These are phyloP conservation scores for Nemopilema nomurai DNA, from an alignment of 30 jellyfish, hydroid and myxozoan species.

Conservation along the genomic window DNA sequence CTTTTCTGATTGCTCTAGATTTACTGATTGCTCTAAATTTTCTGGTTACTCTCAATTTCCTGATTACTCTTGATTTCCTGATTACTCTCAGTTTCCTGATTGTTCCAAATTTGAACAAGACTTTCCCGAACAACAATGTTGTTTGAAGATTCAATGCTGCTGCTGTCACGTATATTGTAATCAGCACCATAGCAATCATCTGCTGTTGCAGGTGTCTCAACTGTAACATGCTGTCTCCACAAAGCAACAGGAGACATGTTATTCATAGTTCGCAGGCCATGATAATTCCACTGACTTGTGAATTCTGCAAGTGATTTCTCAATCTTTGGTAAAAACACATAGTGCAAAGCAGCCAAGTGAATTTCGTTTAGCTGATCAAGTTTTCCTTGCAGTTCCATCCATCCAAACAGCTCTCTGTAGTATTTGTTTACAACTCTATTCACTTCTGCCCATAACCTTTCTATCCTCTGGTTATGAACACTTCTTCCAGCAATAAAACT, in stretches of 20 bases:
- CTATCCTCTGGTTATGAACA: slow-evolving; percentile 64
- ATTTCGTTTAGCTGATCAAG: slow-evolving; percentile 43
- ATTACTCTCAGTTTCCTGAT: neutral
- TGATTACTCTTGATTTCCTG: neutral
- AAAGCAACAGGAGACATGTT: slow-evolving; percentile 51
- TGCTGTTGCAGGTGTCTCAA: slow-evolving; percentile 25
- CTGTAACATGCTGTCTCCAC: slow-evolving; percentile 45
- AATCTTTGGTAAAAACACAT: slow-evolving; percentile 47
- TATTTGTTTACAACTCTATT: slow-evolving; percentile 22
- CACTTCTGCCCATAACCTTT: slow-evolving; percentile 53
- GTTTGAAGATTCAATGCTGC: slow-evolving; percentile 42
- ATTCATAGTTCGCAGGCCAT: slow-evolving; percentile 42
- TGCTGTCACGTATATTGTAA: slow-evolving; percentile 22
- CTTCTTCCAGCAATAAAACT: slow-evolving; percentile 41
- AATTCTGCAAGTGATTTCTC: slow-evolving; percentile 29
- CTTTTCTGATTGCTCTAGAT: neutral
- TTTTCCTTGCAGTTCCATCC: slow-evolving; percentile 29
- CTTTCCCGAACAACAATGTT: slow-evolving; percentile 43
- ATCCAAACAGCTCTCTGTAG: slow-evolving; percentile 31
- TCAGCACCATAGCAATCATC: slow-evolving; percentile 36
- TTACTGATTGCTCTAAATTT: neutral
- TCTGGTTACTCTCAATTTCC: neutral
- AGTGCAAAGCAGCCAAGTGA: slow-evolving; percentile 44
- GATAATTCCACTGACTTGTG: slow-evolving; percentile 45
- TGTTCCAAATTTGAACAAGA: neutral